phyloP scores from a whole-genome alignment of 2,888 invertebrate genomes.

The Argynnis bischoffii region DNA sequence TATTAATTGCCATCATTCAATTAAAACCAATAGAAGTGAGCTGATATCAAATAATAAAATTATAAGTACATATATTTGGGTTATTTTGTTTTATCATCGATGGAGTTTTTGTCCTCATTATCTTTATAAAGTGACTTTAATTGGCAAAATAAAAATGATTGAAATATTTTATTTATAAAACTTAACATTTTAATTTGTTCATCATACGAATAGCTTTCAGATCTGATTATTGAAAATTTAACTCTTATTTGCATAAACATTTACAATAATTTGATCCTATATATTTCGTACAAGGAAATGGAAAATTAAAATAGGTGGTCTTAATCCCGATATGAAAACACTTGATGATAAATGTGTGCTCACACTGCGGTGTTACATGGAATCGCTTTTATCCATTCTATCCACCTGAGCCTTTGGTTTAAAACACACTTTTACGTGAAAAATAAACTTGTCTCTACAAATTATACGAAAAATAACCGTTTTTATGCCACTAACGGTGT shows the following conservation, averaged over 20 bases:
- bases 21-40: not conserved
- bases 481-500: not conserved
- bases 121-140: too few relatives aligned
- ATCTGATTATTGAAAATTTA: too few relatives aligned
- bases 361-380: not conserved
- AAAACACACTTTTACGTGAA: slow-evolving; percentile 2
- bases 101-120: too few relatives aligned
- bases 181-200: too few relatives aligned
- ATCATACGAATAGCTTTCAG: too few relatives aligned
- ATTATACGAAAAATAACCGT: not conserved
- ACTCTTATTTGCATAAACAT: too few relatives aligned
- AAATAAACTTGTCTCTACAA: not conserved
- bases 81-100: too few relatives aligned
- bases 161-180: too few relatives aligned
- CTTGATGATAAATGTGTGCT: slow-evolving; percentile 9
- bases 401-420: slow-evolving; percentile 3
- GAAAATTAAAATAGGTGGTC: not conserved
- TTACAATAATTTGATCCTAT: not conserved
- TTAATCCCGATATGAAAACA: not conserved
- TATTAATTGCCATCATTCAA: slow-evolving; percentile 3
- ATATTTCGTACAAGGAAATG: not conserved
- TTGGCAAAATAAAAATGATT: too few relatives aligned
- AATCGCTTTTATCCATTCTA: slow-evolving; percentile 8
- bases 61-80: too few relatives aligned
- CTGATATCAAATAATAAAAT: too few relatives aligned